Percentiles rank a stretch among this genome's conserved stretches.
Evolutionary conservation across 2,113 vertebrate genomes (phyloP).

Genomic region (Anas platyrhynchos): DNA sequence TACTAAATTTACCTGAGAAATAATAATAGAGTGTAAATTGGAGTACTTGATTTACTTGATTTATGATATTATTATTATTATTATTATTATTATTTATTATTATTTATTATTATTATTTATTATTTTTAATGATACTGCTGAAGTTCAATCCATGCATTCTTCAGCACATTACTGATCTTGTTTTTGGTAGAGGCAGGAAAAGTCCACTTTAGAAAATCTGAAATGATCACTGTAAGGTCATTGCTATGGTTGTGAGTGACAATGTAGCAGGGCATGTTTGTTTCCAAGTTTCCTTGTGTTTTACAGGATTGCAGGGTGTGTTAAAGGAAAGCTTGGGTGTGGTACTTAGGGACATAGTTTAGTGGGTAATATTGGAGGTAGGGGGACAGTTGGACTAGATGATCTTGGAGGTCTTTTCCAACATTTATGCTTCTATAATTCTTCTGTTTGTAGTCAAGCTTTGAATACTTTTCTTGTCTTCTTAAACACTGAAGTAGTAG

Average conservation of each 20-base stretch:
- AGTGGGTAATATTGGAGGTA: no score
- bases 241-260: not conserved
- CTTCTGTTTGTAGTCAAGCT: not conserved
- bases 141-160: not conserved
- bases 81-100: no score
- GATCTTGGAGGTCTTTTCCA: no score
- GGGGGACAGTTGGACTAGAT: no score
- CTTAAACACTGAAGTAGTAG: not conserved
- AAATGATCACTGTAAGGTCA: fast-evolving
- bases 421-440: not conserved
- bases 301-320: not conserved
- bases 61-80: no score
- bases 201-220: not conserved
- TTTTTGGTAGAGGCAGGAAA: not conserved
- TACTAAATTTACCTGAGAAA: not conserved
- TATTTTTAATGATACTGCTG: not conserved
- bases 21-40: not conserved
- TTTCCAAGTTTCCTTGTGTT: not conserved
- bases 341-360: no score
- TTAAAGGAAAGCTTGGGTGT: no score
- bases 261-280: fast-evolving
- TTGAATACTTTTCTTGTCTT: not conserved
- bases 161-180: not conserved
- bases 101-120: no score
- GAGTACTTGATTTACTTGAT: not conserved